A percentile compares a stretch with the other conserved stretches of the same genome.
These are phyloP conservation scores for Tauraco erythrolophus DNA, from an alignment of 2,113 vertebrate species.

Conservation along the genomic window DNA sequence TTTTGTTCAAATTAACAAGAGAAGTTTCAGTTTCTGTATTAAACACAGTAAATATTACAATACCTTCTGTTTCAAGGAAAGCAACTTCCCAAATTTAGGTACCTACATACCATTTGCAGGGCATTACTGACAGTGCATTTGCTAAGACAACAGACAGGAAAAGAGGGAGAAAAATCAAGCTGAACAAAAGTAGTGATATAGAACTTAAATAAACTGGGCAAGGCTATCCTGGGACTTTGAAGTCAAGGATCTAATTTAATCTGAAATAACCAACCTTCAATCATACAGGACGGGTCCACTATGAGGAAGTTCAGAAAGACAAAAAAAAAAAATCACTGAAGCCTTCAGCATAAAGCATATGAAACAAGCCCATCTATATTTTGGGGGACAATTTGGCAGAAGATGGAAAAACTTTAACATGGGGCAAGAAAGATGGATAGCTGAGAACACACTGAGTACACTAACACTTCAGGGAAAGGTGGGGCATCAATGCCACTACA, in stretches of 20 bases:
- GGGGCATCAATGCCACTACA: background rate
- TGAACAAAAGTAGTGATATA: background rate
- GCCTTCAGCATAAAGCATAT: background rate
- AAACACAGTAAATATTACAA: background rate
- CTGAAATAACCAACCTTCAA: background rate
- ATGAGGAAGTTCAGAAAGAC: background rate
- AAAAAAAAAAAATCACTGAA: background rate
- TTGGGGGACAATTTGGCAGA: background rate
- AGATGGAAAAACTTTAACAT: background rate
- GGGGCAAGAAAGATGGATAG: background rate
- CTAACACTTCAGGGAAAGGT: background rate
- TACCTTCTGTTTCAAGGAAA: background rate
- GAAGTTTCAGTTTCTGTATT: background rate
- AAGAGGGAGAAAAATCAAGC: background rate
- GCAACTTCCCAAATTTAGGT: background rate
- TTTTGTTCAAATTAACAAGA: background rate
- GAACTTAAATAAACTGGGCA: background rate
- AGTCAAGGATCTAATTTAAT: background rate
- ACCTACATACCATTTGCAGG: background rate
- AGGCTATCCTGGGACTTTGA: background rate
- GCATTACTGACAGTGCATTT: background rate
- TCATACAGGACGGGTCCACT: background rate
- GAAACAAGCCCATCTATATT: background rate
- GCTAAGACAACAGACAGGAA: background rate
- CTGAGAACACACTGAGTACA: background rate